Evolutionary conservation across 2,888 invertebrate genomes (phyloP), one percentile per base, ranked within the genome.

Genomic region (Lingula anatina): DNA sequence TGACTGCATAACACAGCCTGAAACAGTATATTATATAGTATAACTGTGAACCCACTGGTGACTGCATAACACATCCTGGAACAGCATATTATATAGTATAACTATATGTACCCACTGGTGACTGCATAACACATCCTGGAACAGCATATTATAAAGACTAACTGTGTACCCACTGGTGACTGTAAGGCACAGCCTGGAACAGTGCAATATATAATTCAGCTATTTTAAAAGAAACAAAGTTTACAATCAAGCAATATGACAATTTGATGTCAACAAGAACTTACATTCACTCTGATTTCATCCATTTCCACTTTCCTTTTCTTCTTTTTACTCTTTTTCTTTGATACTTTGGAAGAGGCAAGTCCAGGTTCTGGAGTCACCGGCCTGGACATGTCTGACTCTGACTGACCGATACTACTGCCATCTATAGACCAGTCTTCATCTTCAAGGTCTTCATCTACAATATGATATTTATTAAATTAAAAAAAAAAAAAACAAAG

Each of bases 61-160:
- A 40, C 69, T 75, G 4, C 72, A 73, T 0, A 81, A 44, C 1
- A 76, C 75, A 42, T 38, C 21, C 74, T 77, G 52, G 18, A 63
- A 53, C 21, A 42, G 28, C 48, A 41, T 18, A n/a, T n/a, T n/a
- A n/a, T n/a, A n/a, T n/a, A n/a, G 92, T 1, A 79, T 80, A 70
- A 92, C 95, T 50, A 84, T 81, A 2, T 49, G 47, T 0, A 81
- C 77, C 0, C 83, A 82, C 44, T 80, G 74, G 49, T 82, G 71
- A 40, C 69, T 75, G 4, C 72, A 73, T 0, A 81, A 44, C 1
- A 76, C 75, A 42, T 38, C 21, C 74, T 77, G 52, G 18, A 63
- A 53, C 21, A 42, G 28, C 48, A 41, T 18, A n/a, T n/a, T n/a
- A n/a, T n/a, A n/a, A 92, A 1, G 79, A 80, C 70, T 92, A 95